Base-by-base conservation (phyloP, 2,888 invertebrate genomes). In the Archaeoteleia sp. region DNA sequence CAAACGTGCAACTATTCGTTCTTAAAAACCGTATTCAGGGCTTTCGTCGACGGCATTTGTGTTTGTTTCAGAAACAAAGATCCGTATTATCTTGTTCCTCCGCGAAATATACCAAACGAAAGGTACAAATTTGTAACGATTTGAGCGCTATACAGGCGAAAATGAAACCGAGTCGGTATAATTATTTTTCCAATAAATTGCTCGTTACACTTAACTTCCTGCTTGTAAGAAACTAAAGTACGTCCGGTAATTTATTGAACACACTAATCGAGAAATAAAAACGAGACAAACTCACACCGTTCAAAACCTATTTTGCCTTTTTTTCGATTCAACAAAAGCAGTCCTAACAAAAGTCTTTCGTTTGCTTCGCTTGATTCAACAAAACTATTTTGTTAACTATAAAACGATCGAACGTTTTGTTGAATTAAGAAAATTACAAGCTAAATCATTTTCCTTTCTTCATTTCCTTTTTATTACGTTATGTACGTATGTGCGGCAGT, bases 1-100 rank as follows among this genome's bases (percentile, higher is more conserved):
- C 73, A 71, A 71, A 70, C 68, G 68, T 68, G 71, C 67, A 57
- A 67, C 62, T 62, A 67, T 62, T 62, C 67, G 37, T 62, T 67
- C 46, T 39, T 43, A 45, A 29, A 48, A 42, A 54, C 35, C 54
- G 43, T 54, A 40, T 32, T 35, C 17, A 58, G 20, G 46, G 27
- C 8, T 29, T 46, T 40, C 43, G 25, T 39, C 45, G 58, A 49
- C 46, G 53, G 48, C 34, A 1, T 32, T 15, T 32, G 29, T 27
- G 10, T 9, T 57, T 10, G 8, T 25, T 14, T 34, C 25, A 23
- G 35, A 51, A 23, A 48, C 35, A 27, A 39, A 30, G 17, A 54
- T 51, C 35, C 43, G 40, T 27, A 23, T 43, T 43, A 9, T n/a
- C 20, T 45, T 37, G 29, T 9, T 29, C 49, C 39, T 35, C 15